These are phyloP conservation scores for Pollachius pollachius DNA, from an alignment of 2,113 vertebrate species.

Conservation along the genomic window DNA sequence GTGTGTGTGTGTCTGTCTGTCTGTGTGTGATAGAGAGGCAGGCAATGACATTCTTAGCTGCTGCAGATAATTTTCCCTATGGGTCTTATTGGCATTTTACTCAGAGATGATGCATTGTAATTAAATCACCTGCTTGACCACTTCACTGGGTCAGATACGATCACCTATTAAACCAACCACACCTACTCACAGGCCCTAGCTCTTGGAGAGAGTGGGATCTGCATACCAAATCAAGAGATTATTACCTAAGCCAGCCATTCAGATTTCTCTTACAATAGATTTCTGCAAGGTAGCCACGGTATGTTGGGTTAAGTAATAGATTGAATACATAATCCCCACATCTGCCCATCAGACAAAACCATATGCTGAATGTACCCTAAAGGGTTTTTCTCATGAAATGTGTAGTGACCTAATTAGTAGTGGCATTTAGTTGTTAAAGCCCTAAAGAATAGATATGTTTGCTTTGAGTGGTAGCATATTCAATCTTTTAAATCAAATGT, in stretches of 20 bases:
- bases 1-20: no score
- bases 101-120: conserved; percentile 18
- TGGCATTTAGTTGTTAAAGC: not conserved
- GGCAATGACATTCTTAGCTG: conserved; percentile 33
- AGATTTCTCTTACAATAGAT: not conserved
- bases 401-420: not conserved
- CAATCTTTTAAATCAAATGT: not conserved
- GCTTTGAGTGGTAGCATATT: not conserved
- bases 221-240: conserved; percentile 4
- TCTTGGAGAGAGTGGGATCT: conserved; percentile 12
- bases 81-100: conserved; percentile 55
- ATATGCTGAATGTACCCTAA: not conserved
- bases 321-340: not conserved
- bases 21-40: conserved; percentile 15
- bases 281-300: not conserved
- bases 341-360: not conserved
- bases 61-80: conserved; percentile 34
- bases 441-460: not conserved
- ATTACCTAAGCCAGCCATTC: not conserved
- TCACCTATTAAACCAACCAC: conserved; percentile 36
- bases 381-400: not conserved
- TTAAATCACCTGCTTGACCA: conserved; percentile 41
- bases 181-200: conserved; percentile 39
- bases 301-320: not conserved
- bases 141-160: conserved; percentile 44